Conservation (phyloP, 2,113 vertebrate species). For the Tapirus terrestris region DNA sequence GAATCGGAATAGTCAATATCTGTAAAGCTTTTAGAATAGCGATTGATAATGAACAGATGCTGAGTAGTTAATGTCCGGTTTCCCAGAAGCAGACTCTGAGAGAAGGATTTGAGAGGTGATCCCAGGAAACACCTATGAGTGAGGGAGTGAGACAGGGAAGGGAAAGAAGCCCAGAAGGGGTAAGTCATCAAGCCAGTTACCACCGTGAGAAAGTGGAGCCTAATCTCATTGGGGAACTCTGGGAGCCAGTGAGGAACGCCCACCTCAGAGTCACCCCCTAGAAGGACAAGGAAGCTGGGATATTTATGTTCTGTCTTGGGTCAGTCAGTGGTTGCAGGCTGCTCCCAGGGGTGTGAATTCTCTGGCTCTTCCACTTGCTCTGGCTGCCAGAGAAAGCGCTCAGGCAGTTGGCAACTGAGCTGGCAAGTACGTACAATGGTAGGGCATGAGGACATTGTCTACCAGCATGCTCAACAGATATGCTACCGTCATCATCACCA, state of each 20-base stretch:
- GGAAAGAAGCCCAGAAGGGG: neutral
- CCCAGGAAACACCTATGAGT: neutral
- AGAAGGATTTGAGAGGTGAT: neutral
- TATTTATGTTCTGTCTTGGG: neutral
- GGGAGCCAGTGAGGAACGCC: neutral
- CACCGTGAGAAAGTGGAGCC: neutral
- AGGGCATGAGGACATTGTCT: neutral
- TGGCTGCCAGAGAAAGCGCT: neutral
- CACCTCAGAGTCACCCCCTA: neutral
- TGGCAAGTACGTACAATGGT: neutral
- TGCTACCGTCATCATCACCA: neutral
- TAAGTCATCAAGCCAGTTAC: neutral
- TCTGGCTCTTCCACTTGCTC: neutral
- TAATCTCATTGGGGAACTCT: neutral
- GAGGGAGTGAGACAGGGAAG: neutral
- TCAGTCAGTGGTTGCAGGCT: neutral
- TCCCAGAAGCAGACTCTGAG: neutral
- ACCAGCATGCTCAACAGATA: neutral
- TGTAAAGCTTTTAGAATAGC: neutral
- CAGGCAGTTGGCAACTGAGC: neutral
- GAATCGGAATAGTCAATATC: neutral
- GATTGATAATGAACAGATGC: neutral
- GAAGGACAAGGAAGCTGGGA: neutral
- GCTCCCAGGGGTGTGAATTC: neutral
- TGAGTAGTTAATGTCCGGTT: neutral